Evolutionary conservation across 64 coral and sea anemone species (phyloP), one percentile per base, ranked within the genome.

Genomic region (Dendronephthya gigantea): DNA sequence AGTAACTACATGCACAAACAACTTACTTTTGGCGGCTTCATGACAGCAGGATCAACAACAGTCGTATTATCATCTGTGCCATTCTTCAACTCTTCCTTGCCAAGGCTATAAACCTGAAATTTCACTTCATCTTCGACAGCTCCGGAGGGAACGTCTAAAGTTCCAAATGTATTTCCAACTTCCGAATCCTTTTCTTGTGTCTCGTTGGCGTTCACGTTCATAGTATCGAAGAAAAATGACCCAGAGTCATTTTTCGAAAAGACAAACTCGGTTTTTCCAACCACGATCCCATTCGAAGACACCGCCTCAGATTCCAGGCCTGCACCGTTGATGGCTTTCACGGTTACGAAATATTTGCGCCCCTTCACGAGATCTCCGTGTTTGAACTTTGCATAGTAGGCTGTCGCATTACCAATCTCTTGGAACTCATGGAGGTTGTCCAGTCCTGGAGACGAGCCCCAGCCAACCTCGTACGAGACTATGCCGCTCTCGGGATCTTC

Each of bases 251-350:
- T 68, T 9, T 96, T 96, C 48, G 92, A 86, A 52, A 97, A 97
- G 29, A 89, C 51, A 65, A 93, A 97, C 83, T 97, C 94, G 0
- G 94, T 90, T 56, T 97, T 97, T 50, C 94, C 94, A 1, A 97
- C 91, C 0, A 88, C 48, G 19, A 97, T 91, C 35, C 94, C 94
- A 31, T 97, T 83, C 0, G 94, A 97, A 5, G 91, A 91, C 1
- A 97, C 17, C 11, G 83, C 89, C 2, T 97, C 89, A 22, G 94
- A 97, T 25, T 90, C 19, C 15, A 97, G 66, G 48, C 91, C 94
- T 34, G 94, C 94, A 9, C 88, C 85, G 70, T 97, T 97, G 82
- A 90, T 91, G 5, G 88, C 87, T 87, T 45, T 45, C 11, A 45
- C 41, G 41, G 41, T 45, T 4, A 45, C 41, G 41, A 6, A 45